A percentile compares a stretch with the other conserved stretches of the same genome.
Evolutionary conservation across 2,888 invertebrate species (phyloP).

Genomic region (Sinohyriopsis cumingii): DNA sequence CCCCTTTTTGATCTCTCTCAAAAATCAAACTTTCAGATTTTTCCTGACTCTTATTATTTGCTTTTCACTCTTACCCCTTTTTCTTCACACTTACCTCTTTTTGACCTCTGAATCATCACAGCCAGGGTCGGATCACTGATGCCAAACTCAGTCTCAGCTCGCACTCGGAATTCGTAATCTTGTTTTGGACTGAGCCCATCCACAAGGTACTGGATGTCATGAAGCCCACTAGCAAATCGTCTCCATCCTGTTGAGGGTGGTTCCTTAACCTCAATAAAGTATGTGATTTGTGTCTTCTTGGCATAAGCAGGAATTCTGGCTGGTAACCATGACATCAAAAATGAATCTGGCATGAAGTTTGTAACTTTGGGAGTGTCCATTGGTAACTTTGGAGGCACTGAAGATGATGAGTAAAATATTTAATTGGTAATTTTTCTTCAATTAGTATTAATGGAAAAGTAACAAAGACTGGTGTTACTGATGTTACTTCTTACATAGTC

Average conservation of each 20-base stretch:
- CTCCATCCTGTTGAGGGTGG: slow-evolving; percentile 48
- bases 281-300: slow-evolving; percentile 86
- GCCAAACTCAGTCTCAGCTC: slow-evolving; percentile 97
- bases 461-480: no score
- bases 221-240: slow-evolving; percentile 35
- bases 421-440: slow-evolving; percentile 8
- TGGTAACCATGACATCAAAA: slow-evolving; percentile 94
- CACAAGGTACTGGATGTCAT: slow-evolving; percentile 49
- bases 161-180: slow-evolving; percentile 95
- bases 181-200: slow-evolving; percentile 85
- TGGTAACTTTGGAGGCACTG: slow-evolving; percentile 56
- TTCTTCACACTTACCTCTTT: slow-evolving; percentile 33
- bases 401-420: slow-evolving; percentile 9
- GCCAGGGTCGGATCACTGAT: slow-evolving; percentile 96
- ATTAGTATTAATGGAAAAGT: not conserved
- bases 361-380: slow-evolving; percentile 91
- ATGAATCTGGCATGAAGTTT: slow-evolving; percentile 89
- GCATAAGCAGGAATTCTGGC: slow-evolving; percentile 88
- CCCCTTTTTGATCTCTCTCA: no score
- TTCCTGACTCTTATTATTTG: no score
- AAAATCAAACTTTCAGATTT: no score
- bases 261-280: slow-evolving; percentile 78
- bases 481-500: no score
- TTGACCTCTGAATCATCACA: slow-evolving; percentile 73
- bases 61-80: slow-evolving; percentile 27